These are phyloP conservation scores for Dorcus hopei DNA, from an alignment of 2,888 invertebrate genomes.

Conservation along the genomic window DNA sequence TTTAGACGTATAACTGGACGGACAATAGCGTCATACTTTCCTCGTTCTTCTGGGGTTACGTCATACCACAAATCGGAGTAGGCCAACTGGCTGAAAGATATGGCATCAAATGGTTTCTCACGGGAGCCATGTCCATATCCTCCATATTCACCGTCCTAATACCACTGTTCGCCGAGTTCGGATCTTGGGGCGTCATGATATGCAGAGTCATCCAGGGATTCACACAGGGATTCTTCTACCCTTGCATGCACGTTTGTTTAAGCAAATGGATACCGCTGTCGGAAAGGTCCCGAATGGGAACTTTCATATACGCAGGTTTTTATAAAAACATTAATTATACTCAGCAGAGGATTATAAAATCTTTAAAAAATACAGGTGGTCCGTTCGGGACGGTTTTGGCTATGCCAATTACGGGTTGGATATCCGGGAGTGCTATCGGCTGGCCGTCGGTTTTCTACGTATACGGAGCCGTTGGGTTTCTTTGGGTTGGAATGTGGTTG, in stretches of 20 bases:
- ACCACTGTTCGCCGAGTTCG: constrained; percentile 64
- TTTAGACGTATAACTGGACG: constrained; percentile 57
- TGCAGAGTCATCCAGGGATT: constrained; percentile 73
- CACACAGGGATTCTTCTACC: constrained; percentile 71
- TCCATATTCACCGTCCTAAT: constrained; percentile 63
- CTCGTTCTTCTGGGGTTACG: constrained; percentile 80
- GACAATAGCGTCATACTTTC: constrained; percentile 60
- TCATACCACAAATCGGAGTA: constrained; percentile 67
- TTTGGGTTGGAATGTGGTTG: constrained; percentile 61
- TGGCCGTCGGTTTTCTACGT: constrained; percentile 79
- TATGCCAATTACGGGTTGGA: constrained; percentile 67
- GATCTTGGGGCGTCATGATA: constrained; percentile 60
- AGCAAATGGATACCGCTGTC: constrained; percentile 72
- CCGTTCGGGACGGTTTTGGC: constrained; percentile 78
- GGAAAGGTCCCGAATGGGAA: constrained; percentile 68
- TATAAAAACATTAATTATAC: background rate
- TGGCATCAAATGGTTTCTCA: constrained; percentile 70
- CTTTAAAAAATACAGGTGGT: constrained; percentile 54
- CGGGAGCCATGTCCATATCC: constrained; percentile 56
- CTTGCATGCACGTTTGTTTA: constrained; percentile 67
- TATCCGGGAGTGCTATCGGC: constrained; percentile 65
- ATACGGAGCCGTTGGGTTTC: constrained; percentile 61
- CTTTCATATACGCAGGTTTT: constrained; percentile 60
- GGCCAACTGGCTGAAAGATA: constrained; percentile 68
- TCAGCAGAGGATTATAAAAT: too few relatives aligned